Percentiles rank a stretch among this genome's conserved stretches.
These are phyloP conservation scores for Poecile atricapillus DNA, from an alignment of 2,113 vertebrate species.

Conservation along the genomic window DNA sequence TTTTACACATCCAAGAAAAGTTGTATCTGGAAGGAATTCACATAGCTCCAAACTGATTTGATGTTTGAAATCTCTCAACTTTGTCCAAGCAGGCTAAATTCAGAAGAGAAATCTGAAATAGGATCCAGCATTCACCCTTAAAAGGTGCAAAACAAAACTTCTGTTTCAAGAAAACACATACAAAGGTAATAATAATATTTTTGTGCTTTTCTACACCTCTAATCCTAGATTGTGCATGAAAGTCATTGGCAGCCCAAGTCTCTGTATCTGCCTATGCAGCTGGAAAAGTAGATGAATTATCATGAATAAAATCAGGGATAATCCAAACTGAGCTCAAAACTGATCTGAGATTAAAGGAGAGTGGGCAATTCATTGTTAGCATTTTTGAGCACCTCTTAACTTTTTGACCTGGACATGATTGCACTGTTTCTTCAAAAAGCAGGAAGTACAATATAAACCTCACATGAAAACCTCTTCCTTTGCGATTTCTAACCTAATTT, in stretches of 20 bases:
- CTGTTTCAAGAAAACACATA: background rate
- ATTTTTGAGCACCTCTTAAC: conserved; percentile 39
- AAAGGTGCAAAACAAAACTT: background rate
- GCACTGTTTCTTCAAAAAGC: conserved; percentile 12
- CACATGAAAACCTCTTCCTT: conserved; percentile 39
- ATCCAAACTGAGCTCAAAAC: background rate
- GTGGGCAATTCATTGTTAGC: background rate
- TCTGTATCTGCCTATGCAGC: background rate
- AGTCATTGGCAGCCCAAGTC: background rate
- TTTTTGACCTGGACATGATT: background rate
- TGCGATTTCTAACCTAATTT: conserved; percentile 17
- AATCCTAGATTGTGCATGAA: background rate
- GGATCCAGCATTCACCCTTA: background rate
- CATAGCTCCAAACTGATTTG: background rate
- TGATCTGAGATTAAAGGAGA: background rate
- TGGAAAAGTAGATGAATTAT: background rate
- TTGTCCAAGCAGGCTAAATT: background rate
- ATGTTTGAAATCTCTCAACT: background rate
- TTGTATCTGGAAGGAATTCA: background rate
- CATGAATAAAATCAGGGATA: background rate
- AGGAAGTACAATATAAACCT: conserved; percentile 51
- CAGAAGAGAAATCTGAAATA: background rate
- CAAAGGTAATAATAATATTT: background rate
- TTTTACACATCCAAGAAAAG: background rate
- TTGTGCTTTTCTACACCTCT: background rate